These are phyloP conservation scores for Tyrophagus putrescentiae DNA, from an alignment of 1,140 invertebrate species.

Conservation along the genomic window DNA sequence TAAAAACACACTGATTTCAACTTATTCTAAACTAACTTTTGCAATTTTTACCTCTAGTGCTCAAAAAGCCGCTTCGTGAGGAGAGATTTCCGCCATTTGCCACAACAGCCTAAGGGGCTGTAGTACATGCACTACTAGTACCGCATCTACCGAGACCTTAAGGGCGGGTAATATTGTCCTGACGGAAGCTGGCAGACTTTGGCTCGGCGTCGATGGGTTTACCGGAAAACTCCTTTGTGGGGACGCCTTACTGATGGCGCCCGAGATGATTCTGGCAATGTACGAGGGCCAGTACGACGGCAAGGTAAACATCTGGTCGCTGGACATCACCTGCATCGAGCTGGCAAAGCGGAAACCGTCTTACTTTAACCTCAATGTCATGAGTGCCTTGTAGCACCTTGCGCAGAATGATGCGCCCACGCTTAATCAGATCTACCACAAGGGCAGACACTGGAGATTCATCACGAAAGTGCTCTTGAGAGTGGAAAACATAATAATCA, in stretches of 20 bases:
- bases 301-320: slow-evolving; percentile 80
- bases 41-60: slow-evolving; percentile 45
- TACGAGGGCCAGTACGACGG: slow-evolving; percentile 99
- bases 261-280: slow-evolving; percentile 97
- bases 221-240: slow-evolving; percentile 99
- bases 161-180: slow-evolving; percentile 97
- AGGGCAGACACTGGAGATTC: no score
- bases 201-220: slow-evolving; percentile 90
- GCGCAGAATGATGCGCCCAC: slow-evolving; percentile 95
- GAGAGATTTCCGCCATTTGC: slow-evolving; percentile 98
- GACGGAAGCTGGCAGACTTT: slow-evolving; percentile 95
- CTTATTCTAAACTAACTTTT: not conserved
- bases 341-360: slow-evolving; percentile 96
- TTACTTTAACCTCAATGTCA: slow-evolving; percentile 99
- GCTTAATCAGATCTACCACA: slow-evolving; percentile 39
- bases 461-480: no score
- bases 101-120: slow-evolving; percentile 81
- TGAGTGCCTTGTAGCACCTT: slow-evolving; percentile 98
- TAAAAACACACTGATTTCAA: no score
- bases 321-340: slow-evolving; percentile 96
- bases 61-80: slow-evolving; percentile 87
- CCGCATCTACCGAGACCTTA: slow-evolving; percentile 87
- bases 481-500: no score
- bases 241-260: slow-evolving; percentile 99
- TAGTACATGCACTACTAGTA: slow-evolving; percentile 83